Evolutionary conservation across 2,797 vertebrate species (phyloP), one percentile per base, ranked within the genome.

Genomic region (Thamnophis elegans): DNA sequence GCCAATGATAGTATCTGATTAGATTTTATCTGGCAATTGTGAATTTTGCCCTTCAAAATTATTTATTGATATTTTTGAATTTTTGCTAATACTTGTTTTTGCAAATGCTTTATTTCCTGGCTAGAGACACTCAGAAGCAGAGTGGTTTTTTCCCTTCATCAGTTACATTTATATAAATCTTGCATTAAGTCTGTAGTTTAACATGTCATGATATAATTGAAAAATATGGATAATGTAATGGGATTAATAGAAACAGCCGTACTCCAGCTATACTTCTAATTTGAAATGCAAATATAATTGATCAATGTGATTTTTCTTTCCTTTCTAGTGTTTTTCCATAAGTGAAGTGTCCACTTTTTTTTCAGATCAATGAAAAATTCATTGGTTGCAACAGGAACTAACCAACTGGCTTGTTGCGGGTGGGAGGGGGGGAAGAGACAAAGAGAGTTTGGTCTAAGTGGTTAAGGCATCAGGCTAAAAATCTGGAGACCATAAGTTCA

Each of bases 351-450:
- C 28, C 9, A 65, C 28, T 62, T 62, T 62, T 25, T 28, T 62
- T 28, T 22, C 62, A 13, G 12, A 65, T n/a, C 12, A 65, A 65
- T 65, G 11, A 65, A 65, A 62, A 65, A 65, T n/a, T 28, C 11
- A 65, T 65, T 65, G 60, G 60, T 65, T 65, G 12, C 28, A 28
- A 65, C 12, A 65, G 28, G 12, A 65, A 65, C n/a, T n/a, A 22
- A 65, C 28, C 28, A 65, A n/a, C 28, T 65, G 62, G 62, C 28
- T n/a, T 65, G 62, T n/a, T 65, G 28, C 0, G 60, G 4, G 28
- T 0, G 11, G 12, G 28, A 1, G 1, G 12, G 26, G 4, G 4
- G 11, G 4, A 1, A 6, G 28, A 13, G 26, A 12, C 11, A 62
- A 12, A n/a, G 26, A 28, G 59, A 14, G 12, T 65, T 65, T 65